Evolutionary conservation across 2,888 invertebrate genomes (phyloP).

Genomic region (Pimpla rufipes): DNA sequence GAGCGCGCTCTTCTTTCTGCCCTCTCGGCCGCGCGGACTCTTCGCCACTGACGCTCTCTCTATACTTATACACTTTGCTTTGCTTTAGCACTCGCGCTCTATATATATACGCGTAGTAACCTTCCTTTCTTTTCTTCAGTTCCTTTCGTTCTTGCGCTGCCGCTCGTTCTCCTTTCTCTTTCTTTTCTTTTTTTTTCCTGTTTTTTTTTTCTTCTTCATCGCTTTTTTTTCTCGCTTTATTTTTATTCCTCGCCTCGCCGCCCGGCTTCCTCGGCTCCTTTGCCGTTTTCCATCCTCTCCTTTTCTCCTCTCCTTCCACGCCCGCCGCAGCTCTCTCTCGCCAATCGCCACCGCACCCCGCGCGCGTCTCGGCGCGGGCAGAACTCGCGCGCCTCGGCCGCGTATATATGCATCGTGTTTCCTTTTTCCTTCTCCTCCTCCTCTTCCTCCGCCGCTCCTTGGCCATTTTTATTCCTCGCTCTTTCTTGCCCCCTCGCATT

Average conservation of each 20-base stretch:
- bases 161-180: slow-evolving; percentile 12
- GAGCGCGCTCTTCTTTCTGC: slow-evolving; percentile 54
- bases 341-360: not conserved
- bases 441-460: not conserved
- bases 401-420: slow-evolving; percentile 15
- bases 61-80: slow-evolving; percentile 51
- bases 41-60: slow-evolving; percentile 44
- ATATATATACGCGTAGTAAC: slow-evolving; percentile 8
- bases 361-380: not conserved
- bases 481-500: slow-evolving; percentile 19
- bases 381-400: not conserved
- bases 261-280: slow-evolving; percentile 1
- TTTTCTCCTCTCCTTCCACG: slow-evolving; percentile 18
- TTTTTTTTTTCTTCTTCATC: not conserved
- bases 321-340: not conserved
- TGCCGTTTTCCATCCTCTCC: slow-evolving; percentile 27
- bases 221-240: not conserved
- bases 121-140: slow-evolving; percentile 54
- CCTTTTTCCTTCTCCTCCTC: slow-evolving; percentile 12
- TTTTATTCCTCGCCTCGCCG: slow-evolving; percentile 51
- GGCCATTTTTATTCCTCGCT: slow-evolving; percentile 37
- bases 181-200: not conserved
- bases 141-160: slow-evolving; percentile 32
- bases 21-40: slow-evolving; percentile 29
- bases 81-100: slow-evolving; percentile 4